These are phyloP conservation scores for Metopolophium dirhodum DNA, from an alignment of 1,140 invertebrate genomes.

Conservation along the genomic window DNA sequence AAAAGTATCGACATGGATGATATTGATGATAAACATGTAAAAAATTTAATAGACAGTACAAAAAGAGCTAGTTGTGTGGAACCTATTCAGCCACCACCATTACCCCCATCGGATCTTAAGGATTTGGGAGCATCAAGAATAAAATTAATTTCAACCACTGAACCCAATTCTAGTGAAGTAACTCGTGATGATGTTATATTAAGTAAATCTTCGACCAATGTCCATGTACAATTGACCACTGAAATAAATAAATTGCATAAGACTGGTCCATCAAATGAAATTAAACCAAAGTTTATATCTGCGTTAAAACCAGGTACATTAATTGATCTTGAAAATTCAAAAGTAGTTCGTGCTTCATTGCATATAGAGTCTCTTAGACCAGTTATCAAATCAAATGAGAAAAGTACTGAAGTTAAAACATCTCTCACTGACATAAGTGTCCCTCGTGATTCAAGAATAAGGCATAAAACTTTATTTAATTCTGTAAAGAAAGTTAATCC, in stretches of 20 bases:
- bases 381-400: constrained; percentile 7
- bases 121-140: not conserved
- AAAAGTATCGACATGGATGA: constrained; percentile 14
- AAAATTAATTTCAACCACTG: not conserved
- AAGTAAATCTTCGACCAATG: not conserved
- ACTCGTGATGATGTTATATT: not conserved
- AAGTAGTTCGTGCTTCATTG: not conserved
- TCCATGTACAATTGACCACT: not conserved
- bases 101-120: not conserved
- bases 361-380: constrained; percentile 30
- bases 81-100: not conserved
- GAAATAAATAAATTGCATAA: not conserved
- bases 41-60: not conserved
- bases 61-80: not conserved
- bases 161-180: not conserved
- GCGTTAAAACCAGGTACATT: constrained; percentile 48
- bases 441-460: constrained; percentile 34
- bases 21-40: constrained; percentile 38
- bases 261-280: not conserved
- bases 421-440: not conserved
- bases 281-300: not conserved
- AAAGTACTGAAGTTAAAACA: not conserved
- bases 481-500: not conserved
- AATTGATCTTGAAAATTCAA: constrained; percentile 40
- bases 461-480: not conserved